Percentiles rank a stretch among this genome's conserved stretches.
phyloP scores from a whole-genome alignment of 2,797 vertebrate genomes.

The Xenentodon cancila region DNA sequence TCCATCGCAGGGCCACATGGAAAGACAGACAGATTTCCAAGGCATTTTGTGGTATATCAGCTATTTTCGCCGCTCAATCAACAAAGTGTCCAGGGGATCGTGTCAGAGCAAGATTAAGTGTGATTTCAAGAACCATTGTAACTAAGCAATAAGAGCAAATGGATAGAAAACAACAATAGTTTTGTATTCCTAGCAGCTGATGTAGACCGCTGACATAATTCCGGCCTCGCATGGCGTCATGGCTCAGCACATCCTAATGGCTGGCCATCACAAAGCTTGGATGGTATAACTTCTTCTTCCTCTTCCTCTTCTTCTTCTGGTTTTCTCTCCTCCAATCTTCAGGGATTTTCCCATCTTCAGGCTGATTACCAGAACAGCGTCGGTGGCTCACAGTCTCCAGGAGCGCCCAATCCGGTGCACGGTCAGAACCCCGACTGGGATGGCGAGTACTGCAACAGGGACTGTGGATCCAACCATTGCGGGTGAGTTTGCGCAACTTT shows the following conservation, averaged over 20 bases:
- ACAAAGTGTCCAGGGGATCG: slow-evolving; percentile 26
- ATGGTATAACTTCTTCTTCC: slow-evolving; percentile 11
- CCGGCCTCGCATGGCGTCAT: slow-evolving; percentile 19
- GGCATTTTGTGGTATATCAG: slow-evolving; percentile 3
- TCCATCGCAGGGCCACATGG: too few species aligned
- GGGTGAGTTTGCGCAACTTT: slow-evolving; percentile 77
- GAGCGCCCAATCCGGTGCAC: slow-evolving; percentile 87
- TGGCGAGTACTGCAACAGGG: slow-evolving; percentile 93
- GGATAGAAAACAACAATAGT: slow-evolving; percentile 5
- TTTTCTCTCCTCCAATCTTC: slow-evolving; percentile 15
- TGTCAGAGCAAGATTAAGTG: slow-evolving; percentile 3
- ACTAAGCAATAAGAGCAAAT: slow-evolving; percentile 26
- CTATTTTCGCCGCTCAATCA: slow-evolving; percentile 9
- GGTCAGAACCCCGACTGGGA: slow-evolving; percentile 94
- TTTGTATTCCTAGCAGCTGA: slow-evolving; percentile 7
- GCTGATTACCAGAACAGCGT: slow-evolving; percentile 94
- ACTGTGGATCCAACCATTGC: slow-evolving; percentile 96
- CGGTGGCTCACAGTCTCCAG: slow-evolving; percentile 91
- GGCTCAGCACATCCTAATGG: slow-evolving; percentile 36
- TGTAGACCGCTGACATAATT: slow-evolving; percentile 19
- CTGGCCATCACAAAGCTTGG: slow-evolving; percentile 6
- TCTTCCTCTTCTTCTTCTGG: not conserved
- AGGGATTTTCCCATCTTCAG: slow-evolving; percentile 96
- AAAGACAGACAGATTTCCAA: slow-evolving; percentile 1
- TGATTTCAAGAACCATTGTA: slow-evolving; percentile 27